phyloP scores from a whole-genome alignment of 2,113 vertebrate genomes.

The Cebus imitator region DNA sequence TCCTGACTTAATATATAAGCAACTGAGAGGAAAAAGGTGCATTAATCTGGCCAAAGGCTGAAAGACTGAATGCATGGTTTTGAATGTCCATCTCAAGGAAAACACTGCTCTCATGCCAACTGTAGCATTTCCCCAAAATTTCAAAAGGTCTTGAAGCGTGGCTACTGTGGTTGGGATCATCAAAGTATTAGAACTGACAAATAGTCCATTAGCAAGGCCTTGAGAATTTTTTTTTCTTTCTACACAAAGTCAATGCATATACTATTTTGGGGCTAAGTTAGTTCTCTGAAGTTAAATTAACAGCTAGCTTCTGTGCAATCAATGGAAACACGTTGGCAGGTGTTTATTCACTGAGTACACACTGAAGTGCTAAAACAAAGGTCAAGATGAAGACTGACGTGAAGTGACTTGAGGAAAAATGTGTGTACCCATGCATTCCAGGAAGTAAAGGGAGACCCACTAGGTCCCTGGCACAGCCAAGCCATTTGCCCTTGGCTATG shows the following conservation, averaged over 20 bases:
- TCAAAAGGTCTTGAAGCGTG: not conserved
- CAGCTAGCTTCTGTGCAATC: constrained; percentile 20
- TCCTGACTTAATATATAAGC: not conserved
- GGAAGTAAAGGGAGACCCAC: not conserved
- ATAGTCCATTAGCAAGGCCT: not conserved
- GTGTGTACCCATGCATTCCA: not conserved
- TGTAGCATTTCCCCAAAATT: not conserved
- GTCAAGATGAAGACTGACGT: not conserved
- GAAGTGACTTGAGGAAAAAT: not conserved
- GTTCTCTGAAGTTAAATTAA: constrained; percentile 50
- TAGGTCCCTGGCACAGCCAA: not conserved
- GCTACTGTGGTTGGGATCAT: not conserved
- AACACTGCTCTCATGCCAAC: not conserved
- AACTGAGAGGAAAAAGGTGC: not conserved
- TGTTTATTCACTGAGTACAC: constrained; percentile 34
- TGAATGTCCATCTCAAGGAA: not conserved
- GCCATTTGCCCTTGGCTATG: not conserved
- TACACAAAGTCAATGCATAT: not conserved
- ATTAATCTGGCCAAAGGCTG: not conserved
- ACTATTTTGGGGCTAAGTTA: not conserved
- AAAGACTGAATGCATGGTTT: not conserved
- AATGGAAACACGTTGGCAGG: constrained; percentile 32
- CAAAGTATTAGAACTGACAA: not conserved
- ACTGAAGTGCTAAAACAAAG: not conserved
- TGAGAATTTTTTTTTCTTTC: not conserved